Evolutionary conservation across 2,888 invertebrate genomes (phyloP).

Genomic region (Chironomus riparius): DNA sequence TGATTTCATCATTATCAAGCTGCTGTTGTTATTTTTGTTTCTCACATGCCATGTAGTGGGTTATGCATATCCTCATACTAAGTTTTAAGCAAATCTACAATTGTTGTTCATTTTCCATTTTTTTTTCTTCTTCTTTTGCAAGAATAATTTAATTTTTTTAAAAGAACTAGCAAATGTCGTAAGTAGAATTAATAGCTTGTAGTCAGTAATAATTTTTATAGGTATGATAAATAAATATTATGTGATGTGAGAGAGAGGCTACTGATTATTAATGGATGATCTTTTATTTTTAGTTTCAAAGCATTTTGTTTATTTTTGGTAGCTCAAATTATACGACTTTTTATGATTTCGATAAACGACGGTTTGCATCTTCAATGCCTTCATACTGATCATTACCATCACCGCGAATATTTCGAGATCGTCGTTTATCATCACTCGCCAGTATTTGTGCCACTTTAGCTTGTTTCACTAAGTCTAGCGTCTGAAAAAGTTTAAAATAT

Average conservation of each 20-base stretch:
- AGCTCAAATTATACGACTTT: slow-evolving; percentile 1
- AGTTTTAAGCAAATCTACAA: not conserved
- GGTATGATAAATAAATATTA: not conserved
- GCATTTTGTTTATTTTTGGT: not conserved
- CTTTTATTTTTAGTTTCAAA: not conserved
- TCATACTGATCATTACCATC: slow-evolving; percentile 23
- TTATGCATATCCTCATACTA: not conserved
- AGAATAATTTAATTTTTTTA: not conserved
- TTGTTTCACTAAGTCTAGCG: slow-evolving; percentile 87
- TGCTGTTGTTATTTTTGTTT: not conserved
- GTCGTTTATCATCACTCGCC: slow-evolving; percentile 46
- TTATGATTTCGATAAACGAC: slow-evolving; percentile 28
- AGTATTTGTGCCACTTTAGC: slow-evolving; percentile 71
- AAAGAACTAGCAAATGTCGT: not conserved
- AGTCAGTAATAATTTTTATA: not conserved
- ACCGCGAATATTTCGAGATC: slow-evolving; percentile 43
- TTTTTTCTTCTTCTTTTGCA: not conserved
- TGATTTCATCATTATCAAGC: not conserved
- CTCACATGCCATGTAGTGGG: not conserved
- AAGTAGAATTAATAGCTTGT: not conserved
- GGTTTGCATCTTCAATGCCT: slow-evolving; percentile 25
- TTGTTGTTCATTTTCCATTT: not conserved
- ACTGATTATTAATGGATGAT: not conserved
- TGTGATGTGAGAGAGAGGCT: not conserved
- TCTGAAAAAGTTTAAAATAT: slow-evolving; percentile 45